Percentiles rank a stretch among this genome's conserved stretches.
phyloP scores from a whole-genome alignment of 2,888 invertebrate genomes.

The Pristionchus arcanus region DNA sequence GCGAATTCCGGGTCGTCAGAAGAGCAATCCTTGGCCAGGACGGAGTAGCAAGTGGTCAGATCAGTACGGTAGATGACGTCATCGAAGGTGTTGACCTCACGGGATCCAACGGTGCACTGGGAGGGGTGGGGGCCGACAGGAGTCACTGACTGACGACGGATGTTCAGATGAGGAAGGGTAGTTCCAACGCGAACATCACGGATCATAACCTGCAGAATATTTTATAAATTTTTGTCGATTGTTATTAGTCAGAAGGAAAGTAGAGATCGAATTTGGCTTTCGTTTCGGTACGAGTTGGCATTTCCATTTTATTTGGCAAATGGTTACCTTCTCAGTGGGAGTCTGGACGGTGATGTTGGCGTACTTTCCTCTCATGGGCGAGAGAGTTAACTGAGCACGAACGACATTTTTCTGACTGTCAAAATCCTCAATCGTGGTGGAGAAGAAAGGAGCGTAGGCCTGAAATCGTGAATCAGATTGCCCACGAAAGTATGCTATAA shows the following conservation, averaged over 20 bases:
- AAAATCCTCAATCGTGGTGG: background rate
- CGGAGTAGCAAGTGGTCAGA: slow-evolving; percentile 73
- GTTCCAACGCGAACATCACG: slow-evolving; percentile 61
- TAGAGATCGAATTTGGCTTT: too few species aligned
- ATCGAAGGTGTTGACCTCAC: slow-evolving; percentile 74
- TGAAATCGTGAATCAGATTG: background rate
- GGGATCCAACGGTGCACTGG: slow-evolving; percentile 59
- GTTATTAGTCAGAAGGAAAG: too few species aligned
- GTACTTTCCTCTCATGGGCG: slow-evolving; percentile 57
- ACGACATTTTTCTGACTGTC: background rate
- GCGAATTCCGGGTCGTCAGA: slow-evolving; percentile 67
- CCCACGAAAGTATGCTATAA: too few species aligned
- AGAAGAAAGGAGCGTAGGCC: slow-evolving; percentile 27
- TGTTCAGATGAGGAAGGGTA: slow-evolving; percentile 51
- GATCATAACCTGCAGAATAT: slow-evolving; percentile 11
- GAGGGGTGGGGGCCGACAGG: slow-evolving; percentile 48
- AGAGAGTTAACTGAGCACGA: slow-evolving; percentile 54
- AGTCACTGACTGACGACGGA: slow-evolving; percentile 25
- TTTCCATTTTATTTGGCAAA: background rate
- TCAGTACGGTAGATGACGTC: slow-evolving; percentile 62
- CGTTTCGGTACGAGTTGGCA: too few species aligned
- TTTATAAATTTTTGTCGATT: too few species aligned
- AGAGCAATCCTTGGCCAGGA: slow-evolving; percentile 79
- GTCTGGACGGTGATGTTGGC: slow-evolving; percentile 58
- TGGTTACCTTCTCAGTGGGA: slow-evolving; percentile 62